Conservation (phyloP, 2,888 invertebrate genomes). For the Drosophila colorata region DNA sequence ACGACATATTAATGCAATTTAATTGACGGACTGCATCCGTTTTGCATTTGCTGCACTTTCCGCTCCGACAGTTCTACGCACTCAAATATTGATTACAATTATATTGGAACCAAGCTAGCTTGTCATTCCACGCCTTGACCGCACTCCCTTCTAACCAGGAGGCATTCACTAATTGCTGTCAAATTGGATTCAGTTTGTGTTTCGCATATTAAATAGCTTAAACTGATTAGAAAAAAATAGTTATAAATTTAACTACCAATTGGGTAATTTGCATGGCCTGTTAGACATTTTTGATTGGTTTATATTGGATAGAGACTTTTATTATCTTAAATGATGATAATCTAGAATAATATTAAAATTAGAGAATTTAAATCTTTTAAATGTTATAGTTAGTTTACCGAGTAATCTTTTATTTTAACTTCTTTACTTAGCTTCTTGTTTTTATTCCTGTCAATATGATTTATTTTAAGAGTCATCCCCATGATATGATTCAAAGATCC, state of each 20-base stretch:
- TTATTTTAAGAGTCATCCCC: no score
- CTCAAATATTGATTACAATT: conserved; percentile 81
- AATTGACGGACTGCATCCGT: conserved; percentile 70
- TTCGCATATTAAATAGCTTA: conserved; percentile 51
- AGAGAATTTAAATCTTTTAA: no score
- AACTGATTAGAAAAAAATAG: background rate
- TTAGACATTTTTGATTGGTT: no score
- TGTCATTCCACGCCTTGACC: background rate
- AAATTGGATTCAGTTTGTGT: conserved; percentile 20
- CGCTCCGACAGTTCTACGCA: conserved; percentile 16
- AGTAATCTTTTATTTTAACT: no score
- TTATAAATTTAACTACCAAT: background rate
- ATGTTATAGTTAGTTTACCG: no score
- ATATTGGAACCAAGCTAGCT: conserved; percentile 57
- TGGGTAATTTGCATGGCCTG: background rate
- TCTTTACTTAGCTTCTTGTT: no score
- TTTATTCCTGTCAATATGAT: no score
- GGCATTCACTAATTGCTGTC: conserved; percentile 56
- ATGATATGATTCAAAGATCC: no score
- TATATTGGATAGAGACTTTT: no score
- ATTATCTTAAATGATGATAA: no score
- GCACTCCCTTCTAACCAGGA: conserved; percentile 5
- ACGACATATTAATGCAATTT: conserved; percentile 70
- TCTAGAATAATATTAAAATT: no score
- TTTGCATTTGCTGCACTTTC: conserved; percentile 45